Base-by-base conservation (phyloP, 2,888 invertebrate species). In the Orchesella flavescens region DNA sequence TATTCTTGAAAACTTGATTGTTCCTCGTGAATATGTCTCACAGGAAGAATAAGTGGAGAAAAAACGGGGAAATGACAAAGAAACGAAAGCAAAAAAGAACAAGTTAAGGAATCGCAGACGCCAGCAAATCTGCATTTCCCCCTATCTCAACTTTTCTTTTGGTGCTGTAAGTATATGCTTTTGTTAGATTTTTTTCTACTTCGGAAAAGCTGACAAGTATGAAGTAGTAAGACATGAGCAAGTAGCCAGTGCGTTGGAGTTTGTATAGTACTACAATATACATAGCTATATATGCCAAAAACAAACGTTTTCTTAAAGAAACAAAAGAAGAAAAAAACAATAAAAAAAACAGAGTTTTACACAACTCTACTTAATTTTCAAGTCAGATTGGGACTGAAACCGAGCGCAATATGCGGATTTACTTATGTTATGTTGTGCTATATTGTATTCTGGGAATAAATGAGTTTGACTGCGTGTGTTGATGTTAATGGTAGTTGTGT, bases 61-160 rank as follows among this genome's bases (percentile, higher is more conserved):
- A 17, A 53, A 53, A 53, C 15, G 53, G 53, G 2, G 9, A 53
- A 53, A 53, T 53, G 53, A 15, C n/a, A 59, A 13, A 17, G 34
- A 34, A 34, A 34, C 3, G 17, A 21, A 21, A 59, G 59, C 21
- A 59, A 59, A 19, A 19, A 59, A 19, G 19, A 59, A 59, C 3
- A 34, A 34, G 19, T 19, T 3, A 17, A 75, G 24, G 68, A 77
- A 77, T 77, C 17, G 77, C 69, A 43, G 68, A 77, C 77, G 77
- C 77, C 77, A 77, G 77, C 77, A 59, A 65, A 77, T 75, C 75
- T 75, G 55, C 75, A 75, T 75, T 55, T 77, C 61, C 17, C 34
- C 10, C 59, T 59, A 5, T 59, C 59, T 59, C 21, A 43, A 21
- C 44, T 73, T 23, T 55, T n/a, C 1, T 57, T 34, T 34, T 34